A percentile compares a stretch with the other conserved stretches of the same genome.
phyloP scores from a whole-genome alignment of 2,888 invertebrate species.

The Heterodera filipjevi region DNA sequence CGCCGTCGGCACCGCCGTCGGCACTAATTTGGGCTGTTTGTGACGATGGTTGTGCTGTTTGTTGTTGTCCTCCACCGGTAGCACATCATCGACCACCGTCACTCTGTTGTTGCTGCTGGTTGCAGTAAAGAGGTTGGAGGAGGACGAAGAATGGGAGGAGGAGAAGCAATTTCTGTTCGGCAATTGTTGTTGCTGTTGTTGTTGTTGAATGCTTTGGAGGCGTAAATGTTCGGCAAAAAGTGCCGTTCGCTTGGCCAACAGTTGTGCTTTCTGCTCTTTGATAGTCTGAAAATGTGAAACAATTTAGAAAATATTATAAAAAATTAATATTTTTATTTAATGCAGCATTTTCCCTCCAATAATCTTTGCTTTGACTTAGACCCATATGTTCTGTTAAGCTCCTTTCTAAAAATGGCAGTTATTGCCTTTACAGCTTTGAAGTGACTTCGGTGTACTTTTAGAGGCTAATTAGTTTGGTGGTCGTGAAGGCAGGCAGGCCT shows the following conservation, averaged over 20 bases:
- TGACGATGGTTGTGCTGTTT: constrained; percentile 43
- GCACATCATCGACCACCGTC: constrained; percentile 7
- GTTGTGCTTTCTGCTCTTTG: constrained; percentile 28
- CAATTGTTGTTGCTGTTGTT: background rate
- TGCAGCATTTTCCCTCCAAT: background rate
- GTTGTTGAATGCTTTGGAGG: constrained; percentile 8
- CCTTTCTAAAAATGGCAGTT: no score
- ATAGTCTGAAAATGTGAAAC: constrained; percentile 26
- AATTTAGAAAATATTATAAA: background rate
- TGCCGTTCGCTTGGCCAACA: constrained; percentile 30
- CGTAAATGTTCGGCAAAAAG: constrained; percentile 35
- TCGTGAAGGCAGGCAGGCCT: no score
- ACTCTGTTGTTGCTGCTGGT: background rate
- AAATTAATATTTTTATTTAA: background rate
- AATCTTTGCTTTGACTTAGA: background rate
- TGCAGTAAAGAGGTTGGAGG: constrained; percentile 16
- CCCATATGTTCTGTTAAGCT: background rate
- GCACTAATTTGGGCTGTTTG: constrained; percentile 46
- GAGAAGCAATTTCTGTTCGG: background rate
- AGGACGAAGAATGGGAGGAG: background rate
- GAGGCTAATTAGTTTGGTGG: no score
- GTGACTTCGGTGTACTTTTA: no score
- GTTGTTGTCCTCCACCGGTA: constrained; percentile 19
- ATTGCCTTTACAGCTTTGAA: no score
- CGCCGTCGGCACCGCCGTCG: constrained; percentile 57